Base-by-base conservation (phyloP, 2,113 vertebrate species). In the Lophius piscatorius region DNA sequence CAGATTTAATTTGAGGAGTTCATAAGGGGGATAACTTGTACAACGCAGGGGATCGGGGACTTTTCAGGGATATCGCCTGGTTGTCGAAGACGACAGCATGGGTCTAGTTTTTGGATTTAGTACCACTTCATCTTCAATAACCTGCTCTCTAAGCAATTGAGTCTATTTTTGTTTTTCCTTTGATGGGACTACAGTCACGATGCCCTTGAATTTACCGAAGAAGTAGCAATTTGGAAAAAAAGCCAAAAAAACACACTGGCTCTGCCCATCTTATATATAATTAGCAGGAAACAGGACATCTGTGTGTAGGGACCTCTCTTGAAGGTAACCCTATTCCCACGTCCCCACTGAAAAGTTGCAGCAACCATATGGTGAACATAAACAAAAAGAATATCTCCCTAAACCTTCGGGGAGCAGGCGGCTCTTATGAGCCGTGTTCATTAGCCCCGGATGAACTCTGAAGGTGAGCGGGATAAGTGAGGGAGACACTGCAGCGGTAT, bases 341-440 rank as follows among this genome's bases (percentile, higher is more conserved):
- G 11, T 70, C 61, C 50, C 76, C n/a, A 8, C 14, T 68, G 51
- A 36, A 41, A 74, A 40, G 50, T 58, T 42, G 26, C 46, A 49
- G 23, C 17, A 55, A 55, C 67, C 83, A 85, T 84, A 85, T 85
- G 81, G 83, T 63, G 56, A 58, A 74, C 60, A 78, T 82, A 74
- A 83, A 83, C 74, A 70, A 65, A 50, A 54, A 21, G 64, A 64
- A 82, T 76, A 76, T 78, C 64, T 49, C 49, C 44, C 26, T 20
- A 17, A 58, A 39, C 46, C 78, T 59, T 10, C 3, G 1, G 83
- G 76, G 78, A 85, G 55, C 52, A 2, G 29, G 74, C 22, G 66
- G 70, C 64, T 42, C 51, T 50, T 75, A 49, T 49, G 58, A 67
- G 74, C 68, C 11, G 29, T 57, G 70, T 82, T 81, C 82, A 83